Evolutionary conservation across 2,888 invertebrate genomes (phyloP), one percentile per base, ranked within the genome.

Genomic region (Cantharis flavilabris): DNA sequence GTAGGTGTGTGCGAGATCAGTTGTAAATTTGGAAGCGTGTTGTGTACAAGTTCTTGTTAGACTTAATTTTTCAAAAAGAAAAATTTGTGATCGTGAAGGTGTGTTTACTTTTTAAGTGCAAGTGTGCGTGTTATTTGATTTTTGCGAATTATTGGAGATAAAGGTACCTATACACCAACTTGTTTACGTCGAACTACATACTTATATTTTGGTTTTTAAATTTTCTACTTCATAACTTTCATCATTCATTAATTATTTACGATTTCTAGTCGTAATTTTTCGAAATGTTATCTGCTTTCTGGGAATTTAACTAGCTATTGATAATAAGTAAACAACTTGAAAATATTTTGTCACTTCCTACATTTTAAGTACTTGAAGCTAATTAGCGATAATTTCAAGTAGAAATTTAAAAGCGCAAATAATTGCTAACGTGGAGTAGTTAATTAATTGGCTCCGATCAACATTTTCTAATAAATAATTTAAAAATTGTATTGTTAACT

Each of bases 1-100:
- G 83, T 83, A 84, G 84, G 85, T 85, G 85, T 85, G 86, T 84
- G 86, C 85, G n/a, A 49, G 49, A 49, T 84, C 85, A 87, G 86
- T 86, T 86, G 86, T 87, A 87, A 86, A 86, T 84, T 84, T 80
- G 85, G 84, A 82, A 83, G 82, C 80, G 83, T 76, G 72, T 80
- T 71, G 76, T 76, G 33, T 30, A 71, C 70, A 73, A 49, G 73
- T 26, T 71, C 69, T 70, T 65, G 28, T 62, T 69, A 20, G 18
- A 70, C 26, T 67, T 64, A 18, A 23, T 23, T 23, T 67, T 67
- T 67, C 26, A 67, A 67, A 16, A 67, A 20, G 20, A 23, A 67
- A 23, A 20, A 20, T 64, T 67, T 23, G 65, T 67, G 65, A 30
- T 13, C 65, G 18, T 20, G 23, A 67, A 67, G 23, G 26, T 67